Base-by-base conservation (phyloP, 2,797 vertebrate genomes). In the Micrastur ruficollis region DNA sequence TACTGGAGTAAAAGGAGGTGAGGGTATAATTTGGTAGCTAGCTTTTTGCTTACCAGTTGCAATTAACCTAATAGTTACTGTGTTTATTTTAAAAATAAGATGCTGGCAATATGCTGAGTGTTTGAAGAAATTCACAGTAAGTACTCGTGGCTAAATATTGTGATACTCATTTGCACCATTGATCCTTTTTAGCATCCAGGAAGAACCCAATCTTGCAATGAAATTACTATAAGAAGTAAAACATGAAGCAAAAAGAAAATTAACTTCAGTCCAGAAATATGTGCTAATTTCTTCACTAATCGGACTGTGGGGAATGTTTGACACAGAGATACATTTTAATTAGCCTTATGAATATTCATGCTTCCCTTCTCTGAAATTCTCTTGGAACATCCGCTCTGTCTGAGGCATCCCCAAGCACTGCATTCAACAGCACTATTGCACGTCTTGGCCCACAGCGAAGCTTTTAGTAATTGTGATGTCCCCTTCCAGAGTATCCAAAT, bases 1-100 rank as follows among this genome's bases (percentile, higher is more conserved):
- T 98, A 99, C 99, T 32, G 99, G 99, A 96, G 98, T 99, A 96
- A 99, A 99, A 99, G 99, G 99, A 99, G 99, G 99, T 99, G 98
- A 98, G 98, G 98, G 95, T 56, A 38, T 53, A 12, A 83, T 52
- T 62, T 89, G 80, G 55, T 65, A 92, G 34, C 38, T 83, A 50
- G 56, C 73, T 90, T 80, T 90, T 73, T 67, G 50, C 73, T 95
- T 79, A 84, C 38, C 38, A 36, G 32, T 75, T 89, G 62, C 66
- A 88, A 65, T 93, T 78, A 83, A 83, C 47, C 58, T 90, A 62
- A 68, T 83, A 83, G 68, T 87, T 91, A 14, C 31, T 52, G 67
- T 71, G 49, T 72, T 88, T 90, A 42, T 91, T 88, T 89, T 55
- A 52, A 91, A 91, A 91, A 63, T 44, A 84, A 94, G 90, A 81